Base-by-base conservation (phyloP, 92 coral and sea anemone species). In the Umimayanthus chanpuru region DNA sequence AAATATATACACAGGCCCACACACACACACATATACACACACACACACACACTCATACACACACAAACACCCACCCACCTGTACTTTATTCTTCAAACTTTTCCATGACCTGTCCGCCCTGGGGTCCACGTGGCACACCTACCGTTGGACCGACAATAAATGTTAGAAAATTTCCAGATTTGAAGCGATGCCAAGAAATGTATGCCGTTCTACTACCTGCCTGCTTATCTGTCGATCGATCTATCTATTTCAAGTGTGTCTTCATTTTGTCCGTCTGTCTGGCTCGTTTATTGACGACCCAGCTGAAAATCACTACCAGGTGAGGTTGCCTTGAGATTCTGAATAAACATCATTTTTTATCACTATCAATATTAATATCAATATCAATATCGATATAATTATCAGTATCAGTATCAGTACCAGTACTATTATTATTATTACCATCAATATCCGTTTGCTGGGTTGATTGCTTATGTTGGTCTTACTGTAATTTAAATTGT, bases 41-140 rank as follows among this genome's bases (percentile, higher is more conserved):
- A 21, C 56, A 6, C 41, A 65, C 94, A 71, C 79, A 96, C 99
- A n/a, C n/a, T n/a, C n/a, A n/a, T n/a, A n/a, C n/a, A 61, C 23
- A 21, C 1, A 4, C 6, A 61, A 25, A 61, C 9, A 21, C 56
- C 6, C 41, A 65, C 94, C 71, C 79, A 96, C 99, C 93, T 92
- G 90, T 7, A 96, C 96, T 88, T 85, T 90, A 40, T 88, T 91
- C 87, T 81, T 95, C 23, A 92, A 85, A 78, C 88, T 95, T 81
- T 92, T 93, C 99, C 99, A 96, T 0, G 98, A 93, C 11, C 80
- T 95, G 92, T 96, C 99, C 16, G 89, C 50, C 9, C 88, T 90
- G 2, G 99, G 99, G 49, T 95, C 94, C 30, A 96, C 92, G 77
- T 91, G 98, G 58, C 94, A 94, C 82, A 96, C 95, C 98, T 96